Evolutionary conservation across 2,113 vertebrate species (phyloP), one percentile per base, ranked within the genome.

Genomic region (Dicaeum eximium): DNA sequence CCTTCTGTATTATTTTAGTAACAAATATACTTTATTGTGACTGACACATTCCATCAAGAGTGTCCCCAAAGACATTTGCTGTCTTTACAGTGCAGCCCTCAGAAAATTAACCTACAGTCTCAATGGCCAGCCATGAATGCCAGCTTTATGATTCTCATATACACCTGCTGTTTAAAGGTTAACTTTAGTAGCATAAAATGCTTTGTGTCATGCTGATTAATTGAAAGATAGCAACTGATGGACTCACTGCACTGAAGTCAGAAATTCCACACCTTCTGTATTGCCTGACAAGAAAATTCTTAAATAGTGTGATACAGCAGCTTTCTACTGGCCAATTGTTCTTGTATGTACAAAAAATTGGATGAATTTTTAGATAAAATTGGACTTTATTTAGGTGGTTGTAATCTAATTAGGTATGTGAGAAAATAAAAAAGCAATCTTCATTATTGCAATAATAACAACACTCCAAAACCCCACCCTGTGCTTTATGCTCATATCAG

Each of bases 131-230:
- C 18, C 0, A 0, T 47, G 61, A 87, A 90, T 74, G 21, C n/a
- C 37, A 78, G 37, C 45, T 87, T 75, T 74, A 28, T 78, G 61
- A 30, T 54, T 92, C 54, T 79, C 28, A 47, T 47, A 6, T 20
- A 15, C 57, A 42, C 61, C 80, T 94, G 84, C 85, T 94, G 81
- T 85, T 81, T 56, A 85, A 94, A 95, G 66, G 22, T 60, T 84
- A 58, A 44, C 12, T 47, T 74, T 37, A 33, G 23, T 45, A 88
- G 48, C 42, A 28, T 42, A 14, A 79, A 83, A 58, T 3, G 1
- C 79, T 91, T 58, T 50, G 19, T 83, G 60, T 80, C 33, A 10
- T 6, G 7, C 44, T 88, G 79, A 78, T 86, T 93, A 67, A 92
- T 56, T 79, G 84, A 83, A 89, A 66, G 23, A 50, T 57, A 70